Evolutionary conservation across 1,140 invertebrate genomes (phyloP), one percentile per base, ranked within the genome.

Genomic region (Akabosia matsudoensis): DNA sequence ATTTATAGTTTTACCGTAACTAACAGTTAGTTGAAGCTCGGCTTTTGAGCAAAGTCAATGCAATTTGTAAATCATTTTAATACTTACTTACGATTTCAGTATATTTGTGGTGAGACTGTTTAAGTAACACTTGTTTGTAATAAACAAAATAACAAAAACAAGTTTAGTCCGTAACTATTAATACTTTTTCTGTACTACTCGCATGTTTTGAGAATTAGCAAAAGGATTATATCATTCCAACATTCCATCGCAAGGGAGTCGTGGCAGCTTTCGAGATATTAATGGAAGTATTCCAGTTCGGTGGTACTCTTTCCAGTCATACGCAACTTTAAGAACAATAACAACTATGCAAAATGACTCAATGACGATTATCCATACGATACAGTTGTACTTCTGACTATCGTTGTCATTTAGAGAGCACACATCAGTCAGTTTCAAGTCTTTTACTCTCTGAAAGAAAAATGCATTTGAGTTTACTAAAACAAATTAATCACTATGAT

Each of bases 221-320:
- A n/a, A n/a, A n/a, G n/a, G n/a, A n/a, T n/a, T n/a, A n/a, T 45
- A 4, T 45, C 52, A 34, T 34, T 79, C 78, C 18, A 79, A 52
- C 64, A 79, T 79, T 24, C 37, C 74, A 33, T 79, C 78, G 70
- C 78, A 79, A 16, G 78, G 78, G 0, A 79, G 78, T 16, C 78
- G 45, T 2, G 78, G 78, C 2, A 79, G 74, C 24, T 73, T 74
- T 16, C 26, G 7, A 13, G 75, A 71, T n/a, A 54, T 75, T 67
- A 24, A 70, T n/a, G 78, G 78, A 10, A 79, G 75, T 1, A 73
- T 33, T 28, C 78, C 74, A 0, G 73, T 77, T 51, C 51, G 1
- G 18, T 76, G 28, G 54, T 75, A 79, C n/a, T 75, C 22, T 22
- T 70, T 26, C 45, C 54, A 33, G 64, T 79, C 78, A 24, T 67